Base-by-base conservation (phyloP, 1,140 invertebrate species). In the Camponotus pennsylvanicus region DNA sequence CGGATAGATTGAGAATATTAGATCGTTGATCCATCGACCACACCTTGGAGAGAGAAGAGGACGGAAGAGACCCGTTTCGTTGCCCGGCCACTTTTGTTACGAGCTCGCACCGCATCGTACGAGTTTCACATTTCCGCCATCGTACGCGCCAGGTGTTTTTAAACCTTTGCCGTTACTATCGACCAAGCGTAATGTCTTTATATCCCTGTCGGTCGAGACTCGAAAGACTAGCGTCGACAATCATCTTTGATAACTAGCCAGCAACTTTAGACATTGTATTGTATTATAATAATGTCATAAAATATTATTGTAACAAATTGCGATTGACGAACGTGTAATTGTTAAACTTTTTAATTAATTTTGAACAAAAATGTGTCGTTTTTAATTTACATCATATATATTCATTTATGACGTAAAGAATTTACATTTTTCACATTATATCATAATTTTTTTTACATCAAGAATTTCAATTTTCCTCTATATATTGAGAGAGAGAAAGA, bases 11-110 rank as follows among this genome's bases (percentile, higher is more conserved):
- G 77, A 82, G 79, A 59, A 49, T 37, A 27, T 79, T 57, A 73
- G 79, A 71, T 59, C 67, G 67, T 73, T 73, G 79, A 82, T 73
- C 79, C 79, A n/a, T 82, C 79, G 79, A 71, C 79, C 67, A 82
- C 78, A 73, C 79, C 79, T 82, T 34, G 13, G 59, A 40, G 32
- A 27, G 27, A 27, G 27, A 27, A 27, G 27, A 27, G 27, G 27
- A 27, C 0, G 27, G 27, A 27, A 27, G 27, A 79, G 77, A 79
- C 61, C 13, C 63, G 77, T 79, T 55, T 49, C 78, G 66, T 80
- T 70, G 78, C 37, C 37, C 42, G 79, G 49, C 27, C 11, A 82
- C 79, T 82, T 82, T 82, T 82, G 79, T 82, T 82, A 82, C 79
- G 79, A 71, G 78, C 66, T 59, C 49, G 52, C 32, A 66, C 34